Evolutionary conservation across 2,888 invertebrate species (phyloP).

Genomic region (Tenthredo distinguenda): DNA sequence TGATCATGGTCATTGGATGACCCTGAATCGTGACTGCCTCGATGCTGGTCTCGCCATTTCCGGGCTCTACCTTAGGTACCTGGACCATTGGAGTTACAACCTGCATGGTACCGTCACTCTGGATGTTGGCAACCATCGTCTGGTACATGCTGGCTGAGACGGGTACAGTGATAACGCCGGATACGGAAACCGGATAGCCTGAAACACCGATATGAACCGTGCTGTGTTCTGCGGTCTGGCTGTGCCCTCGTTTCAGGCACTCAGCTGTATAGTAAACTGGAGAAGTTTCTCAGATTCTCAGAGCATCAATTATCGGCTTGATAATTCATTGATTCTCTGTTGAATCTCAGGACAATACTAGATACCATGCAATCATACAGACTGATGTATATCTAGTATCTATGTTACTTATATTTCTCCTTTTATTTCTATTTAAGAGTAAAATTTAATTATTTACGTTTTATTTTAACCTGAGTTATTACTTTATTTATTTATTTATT

Average conservation of each 20-base stretch:
- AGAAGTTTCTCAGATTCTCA: slow-evolving; percentile 34
- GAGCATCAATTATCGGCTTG: slow-evolving; percentile 16
- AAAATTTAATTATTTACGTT: not conserved
- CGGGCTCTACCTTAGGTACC: slow-evolving; percentile 90
- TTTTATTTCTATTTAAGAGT: not conserved
- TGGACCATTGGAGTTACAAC: slow-evolving; percentile 89
- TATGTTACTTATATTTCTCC: not conserved
- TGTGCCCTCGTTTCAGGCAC: slow-evolving; percentile 33
- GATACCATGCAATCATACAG: not conserved
- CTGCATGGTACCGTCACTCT: slow-evolving; percentile 91
- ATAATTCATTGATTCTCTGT: slow-evolving; percentile 13
- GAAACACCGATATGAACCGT: slow-evolving; percentile 77
- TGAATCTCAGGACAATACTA: not conserved
- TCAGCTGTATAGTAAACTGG: slow-evolving; percentile 62
- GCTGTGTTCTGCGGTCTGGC: slow-evolving; percentile 62
- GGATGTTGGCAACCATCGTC: slow-evolving; percentile 95
- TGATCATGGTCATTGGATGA: slow-evolving; percentile 89
- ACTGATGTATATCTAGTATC: not conserved
- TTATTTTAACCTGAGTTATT: not conserved
- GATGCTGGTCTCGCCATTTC: slow-evolving; percentile 85
- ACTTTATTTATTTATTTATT: not conserved
- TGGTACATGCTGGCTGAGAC: slow-evolving; percentile 98
- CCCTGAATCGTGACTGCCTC: slow-evolving; percentile 89
- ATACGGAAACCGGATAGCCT: slow-evolving; percentile 91
- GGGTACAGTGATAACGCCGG: slow-evolving; percentile 97